Percentiles rank a stretch among this genome's conserved stretches.
These are phyloP conservation scores for Dufourea novaeangliae DNA, from an alignment of 1,140 invertebrate genomes.

Conservation along the genomic window DNA sequence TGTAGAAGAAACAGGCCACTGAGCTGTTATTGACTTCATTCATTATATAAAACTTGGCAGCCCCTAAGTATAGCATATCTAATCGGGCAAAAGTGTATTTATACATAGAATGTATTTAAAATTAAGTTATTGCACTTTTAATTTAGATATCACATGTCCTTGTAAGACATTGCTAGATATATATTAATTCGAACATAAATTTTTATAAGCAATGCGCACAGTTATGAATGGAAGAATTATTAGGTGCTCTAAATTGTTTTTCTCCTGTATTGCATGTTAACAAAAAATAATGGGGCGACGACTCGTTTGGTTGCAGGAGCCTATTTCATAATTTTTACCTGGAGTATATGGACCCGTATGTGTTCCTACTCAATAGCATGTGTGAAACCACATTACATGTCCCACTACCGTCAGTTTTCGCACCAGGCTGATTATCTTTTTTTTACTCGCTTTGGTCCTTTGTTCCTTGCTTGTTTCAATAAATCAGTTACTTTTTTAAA, in stretches of 20 bases:
- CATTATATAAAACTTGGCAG: too few species aligned
- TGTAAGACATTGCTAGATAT: background rate
- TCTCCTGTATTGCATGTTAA: conserved; percentile 76
- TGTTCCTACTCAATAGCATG: conserved; percentile 83
- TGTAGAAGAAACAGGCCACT: too few species aligned
- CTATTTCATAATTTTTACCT: conserved; percentile 83
- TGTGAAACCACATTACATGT: conserved; percentile 82
- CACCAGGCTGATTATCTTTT: conserved; percentile 79
- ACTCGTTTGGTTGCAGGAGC: conserved; percentile 81
- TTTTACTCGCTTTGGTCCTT: conserved; percentile 69
- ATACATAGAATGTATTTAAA: background rate
- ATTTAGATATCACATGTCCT: background rate
- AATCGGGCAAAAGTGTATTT: too few species aligned
- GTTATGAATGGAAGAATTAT: conserved; percentile 14
- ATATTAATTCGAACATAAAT: conserved; percentile 1
- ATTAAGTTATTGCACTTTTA: background rate
- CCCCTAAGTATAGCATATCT: background rate
- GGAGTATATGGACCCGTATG: conserved; percentile 83
- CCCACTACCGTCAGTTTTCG: conserved; percentile 81
- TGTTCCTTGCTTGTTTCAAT: conserved; percentile 59
- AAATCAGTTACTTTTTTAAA: conserved; percentile 7
- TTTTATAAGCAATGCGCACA: conserved; percentile 10
- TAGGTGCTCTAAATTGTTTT: conserved; percentile 53
- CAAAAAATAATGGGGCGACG: conserved; percentile 78
- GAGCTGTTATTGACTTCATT: too few species aligned